phyloP scores from a whole-genome alignment of 2,888 invertebrate genomes.

The Neoitamus cyanurus region DNA sequence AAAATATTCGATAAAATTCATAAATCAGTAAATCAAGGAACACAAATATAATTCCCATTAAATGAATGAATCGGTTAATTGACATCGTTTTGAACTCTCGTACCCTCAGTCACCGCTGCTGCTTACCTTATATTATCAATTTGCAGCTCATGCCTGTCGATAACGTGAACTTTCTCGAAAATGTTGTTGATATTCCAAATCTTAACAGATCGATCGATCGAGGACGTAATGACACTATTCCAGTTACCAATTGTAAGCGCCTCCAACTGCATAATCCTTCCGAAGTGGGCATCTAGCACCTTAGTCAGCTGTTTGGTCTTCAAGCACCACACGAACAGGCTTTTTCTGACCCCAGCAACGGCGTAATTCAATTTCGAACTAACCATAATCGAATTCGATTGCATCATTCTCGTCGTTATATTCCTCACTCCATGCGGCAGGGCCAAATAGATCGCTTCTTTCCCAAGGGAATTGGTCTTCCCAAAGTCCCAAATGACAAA shows the following conservation, averaged over 20 bases:
- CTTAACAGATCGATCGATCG: slow-evolving; percentile 97
- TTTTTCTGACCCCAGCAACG: slow-evolving; percentile 95
- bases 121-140: slow-evolving; percentile 88
- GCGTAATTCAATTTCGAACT: slow-evolving; percentile 91
- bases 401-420: slow-evolving; percentile 90
- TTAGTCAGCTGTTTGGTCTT: slow-evolving; percentile 85
- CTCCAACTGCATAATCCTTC: slow-evolving; percentile 91
- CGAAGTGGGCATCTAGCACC: slow-evolving; percentile 95
- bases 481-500: slow-evolving; percentile 85
- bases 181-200: slow-evolving; percentile 99
- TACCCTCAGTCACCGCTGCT: too few relatives aligned
- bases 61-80: too few relatives aligned
- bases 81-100: too few relatives aligned
- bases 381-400: slow-evolving; percentile 91
- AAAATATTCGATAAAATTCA: too few relatives aligned
- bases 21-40: too few relatives aligned
- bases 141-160: slow-evolving; percentile 93
- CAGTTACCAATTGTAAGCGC: slow-evolving; percentile 88
- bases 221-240: slow-evolving; percentile 96
- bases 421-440: slow-evolving; percentile 91
- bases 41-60: too few relatives aligned
- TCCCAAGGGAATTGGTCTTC: slow-evolving; percentile 65
- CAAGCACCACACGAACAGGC: slow-evolving; percentile 93
- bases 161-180: slow-evolving; percentile 96
- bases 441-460: slow-evolving; percentile 74